A percentile compares a stretch with the other conserved stretches of the same genome.
These are phyloP conservation scores for Graphium colonna DNA, from an alignment of 2,888 invertebrate genomes.

Conservation along the genomic window DNA sequence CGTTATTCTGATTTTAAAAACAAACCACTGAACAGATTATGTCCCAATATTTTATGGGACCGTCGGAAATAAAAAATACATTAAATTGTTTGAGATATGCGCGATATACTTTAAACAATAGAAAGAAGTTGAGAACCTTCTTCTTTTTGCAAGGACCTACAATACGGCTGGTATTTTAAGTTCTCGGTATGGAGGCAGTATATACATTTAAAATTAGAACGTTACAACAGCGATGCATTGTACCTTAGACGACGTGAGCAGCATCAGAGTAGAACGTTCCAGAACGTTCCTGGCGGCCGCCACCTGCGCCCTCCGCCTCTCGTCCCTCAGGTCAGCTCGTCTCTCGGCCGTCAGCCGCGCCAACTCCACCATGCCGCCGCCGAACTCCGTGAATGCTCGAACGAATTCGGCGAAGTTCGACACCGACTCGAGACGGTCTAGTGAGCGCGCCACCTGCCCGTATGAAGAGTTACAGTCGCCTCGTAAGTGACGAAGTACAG, in stretches of 20 bases:
- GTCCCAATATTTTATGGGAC: too few relatives aligned
- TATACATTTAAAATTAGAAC: too few relatives aligned
- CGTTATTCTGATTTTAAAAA: background rate
- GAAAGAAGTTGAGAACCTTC: too few relatives aligned
- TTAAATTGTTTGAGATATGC: too few relatives aligned
- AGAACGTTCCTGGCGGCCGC: constrained; percentile 96
- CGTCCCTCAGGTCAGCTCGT: constrained; percentile 93
- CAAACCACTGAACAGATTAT: too few relatives aligned
- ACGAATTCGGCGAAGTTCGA: constrained; percentile 98
- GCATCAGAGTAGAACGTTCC: constrained; percentile 97
- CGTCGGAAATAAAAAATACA: too few relatives aligned
- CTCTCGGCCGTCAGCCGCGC: constrained; percentile 94
- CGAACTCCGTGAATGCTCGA: constrained; percentile 98
- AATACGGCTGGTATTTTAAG: too few relatives aligned
- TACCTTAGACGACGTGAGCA: constrained; percentile 97
- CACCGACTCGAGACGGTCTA: constrained; percentile 92
- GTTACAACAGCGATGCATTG: constrained; percentile 10
- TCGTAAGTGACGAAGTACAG: background rate
- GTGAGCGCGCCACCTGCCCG: constrained; percentile 86
- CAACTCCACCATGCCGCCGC: constrained; percentile 98
- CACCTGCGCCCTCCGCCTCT: constrained; percentile 96
- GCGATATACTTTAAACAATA: too few relatives aligned
- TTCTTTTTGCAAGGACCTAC: too few relatives aligned
- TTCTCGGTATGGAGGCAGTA: too few relatives aligned
- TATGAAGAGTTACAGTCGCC: too few relatives aligned